A percentile compares a stretch with the other conserved stretches of the same genome.
Conservation (phyloP, 2,888 invertebrate genomes). For the Serrognathus titanus region DNA sequence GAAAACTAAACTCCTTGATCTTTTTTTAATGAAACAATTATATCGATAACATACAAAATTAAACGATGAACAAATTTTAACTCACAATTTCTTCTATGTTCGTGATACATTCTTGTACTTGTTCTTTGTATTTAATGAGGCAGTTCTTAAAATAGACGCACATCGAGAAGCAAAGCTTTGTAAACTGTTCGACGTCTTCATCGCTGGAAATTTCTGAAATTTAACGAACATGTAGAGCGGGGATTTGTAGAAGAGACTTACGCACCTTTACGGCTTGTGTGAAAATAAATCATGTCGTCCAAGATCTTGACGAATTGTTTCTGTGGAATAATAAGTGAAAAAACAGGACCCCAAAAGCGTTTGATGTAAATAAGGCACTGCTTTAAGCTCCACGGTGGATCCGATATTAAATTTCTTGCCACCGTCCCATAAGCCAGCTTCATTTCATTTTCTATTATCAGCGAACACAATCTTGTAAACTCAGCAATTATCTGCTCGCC, state of each 20-base stretch:
- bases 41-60: background rate
- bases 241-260: constrained; percentile 2
- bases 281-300: constrained; percentile 31
- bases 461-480: constrained; percentile 32
- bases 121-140: constrained; percentile 15
- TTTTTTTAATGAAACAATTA: no score
- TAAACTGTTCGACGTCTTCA: constrained; percentile 16
- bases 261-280: constrained; percentile 30
- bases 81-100: constrained; percentile 25
- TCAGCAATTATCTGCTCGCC: constrained; percentile 28
- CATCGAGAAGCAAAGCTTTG: constrained; percentile 23
- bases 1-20: no score
- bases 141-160: constrained; percentile 27
- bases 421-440: constrained; percentile 55
- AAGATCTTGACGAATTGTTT: constrained; percentile 39
- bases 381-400: constrained; percentile 55
- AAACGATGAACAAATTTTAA: background rate
- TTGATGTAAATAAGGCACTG: constrained; percentile 56
- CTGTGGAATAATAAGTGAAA: constrained; percentile 46
- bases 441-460: constrained; percentile 54
- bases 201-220: constrained; percentile 29
- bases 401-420: constrained; percentile 54
- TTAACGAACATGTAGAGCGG: constrained; percentile 11
- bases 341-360: constrained; percentile 61
- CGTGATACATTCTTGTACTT: constrained; percentile 19